A percentile compares a stretch with the other conserved stretches of the same genome.
Evolutionary conservation across 2,888 invertebrate genomes (phyloP).

Genomic region (Acheta domesticus): DNA sequence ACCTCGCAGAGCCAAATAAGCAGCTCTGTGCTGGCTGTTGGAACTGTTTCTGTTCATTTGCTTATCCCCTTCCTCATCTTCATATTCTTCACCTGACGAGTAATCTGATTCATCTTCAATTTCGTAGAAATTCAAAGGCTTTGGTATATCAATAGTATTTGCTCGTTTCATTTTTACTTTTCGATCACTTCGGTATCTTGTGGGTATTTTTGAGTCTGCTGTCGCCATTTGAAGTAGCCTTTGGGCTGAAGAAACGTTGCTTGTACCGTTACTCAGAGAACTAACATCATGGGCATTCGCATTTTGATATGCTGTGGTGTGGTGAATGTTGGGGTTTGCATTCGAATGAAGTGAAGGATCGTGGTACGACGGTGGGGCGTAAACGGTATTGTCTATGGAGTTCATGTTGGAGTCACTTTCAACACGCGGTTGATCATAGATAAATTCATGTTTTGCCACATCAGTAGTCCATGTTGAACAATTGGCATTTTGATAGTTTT

Average conservation of each 20-base stretch:
- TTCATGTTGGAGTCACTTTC: background rate
- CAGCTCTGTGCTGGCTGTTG: constrained; percentile 42
- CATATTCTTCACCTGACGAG: constrained; percentile 52
- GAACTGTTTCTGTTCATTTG: background rate
- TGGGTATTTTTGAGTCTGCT: constrained; percentile 35
- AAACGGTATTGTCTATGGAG: background rate
- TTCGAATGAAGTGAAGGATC: background rate
- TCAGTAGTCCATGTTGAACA: background rate
- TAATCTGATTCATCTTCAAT: constrained; percentile 43
- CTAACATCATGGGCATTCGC: background rate
- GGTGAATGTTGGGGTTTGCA: background rate
- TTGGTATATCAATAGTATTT: constrained; percentile 85
- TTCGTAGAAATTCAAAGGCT: constrained; percentile 54
- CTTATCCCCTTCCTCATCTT: constrained; percentile 38
- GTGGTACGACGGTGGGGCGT: background rate
- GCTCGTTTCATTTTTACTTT: constrained; percentile 81
- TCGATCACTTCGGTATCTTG: constrained; percentile 48
- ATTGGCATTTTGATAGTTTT: background rate
- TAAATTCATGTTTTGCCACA: background rate
- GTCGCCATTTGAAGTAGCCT: constrained; percentile 41
- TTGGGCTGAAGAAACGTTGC: constrained; percentile 38
- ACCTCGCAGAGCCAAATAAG: constrained; percentile 53
- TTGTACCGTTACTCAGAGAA: background rate
- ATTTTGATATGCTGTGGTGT: background rate
- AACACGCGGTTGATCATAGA: background rate